These are phyloP conservation scores for Margaritifera margaritifera DNA, from an alignment of 2,888 invertebrate genomes.

Conservation along the genomic window DNA sequence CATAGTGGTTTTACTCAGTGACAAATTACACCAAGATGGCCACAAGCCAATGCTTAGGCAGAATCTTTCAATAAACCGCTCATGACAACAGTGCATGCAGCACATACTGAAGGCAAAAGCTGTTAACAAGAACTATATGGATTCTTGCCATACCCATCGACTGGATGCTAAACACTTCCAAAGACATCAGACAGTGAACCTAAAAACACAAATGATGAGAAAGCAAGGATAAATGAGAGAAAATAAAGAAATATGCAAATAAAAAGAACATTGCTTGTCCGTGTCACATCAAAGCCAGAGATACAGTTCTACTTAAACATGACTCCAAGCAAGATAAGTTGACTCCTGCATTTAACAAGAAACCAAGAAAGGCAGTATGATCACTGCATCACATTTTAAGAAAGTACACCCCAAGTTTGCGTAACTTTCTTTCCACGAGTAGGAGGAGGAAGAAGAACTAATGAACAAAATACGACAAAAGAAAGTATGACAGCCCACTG, in stretches of 20 bases:
- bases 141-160: slow-evolving; percentile 2
- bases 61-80: slow-evolving; percentile 22
- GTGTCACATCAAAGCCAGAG: slow-evolving; percentile 5
- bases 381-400: slow-evolving; percentile 18
- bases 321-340: slow-evolving; percentile 10
- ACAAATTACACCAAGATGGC: background rate
- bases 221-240: slow-evolving; percentile 8
- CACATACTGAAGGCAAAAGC: slow-evolving; percentile 14
- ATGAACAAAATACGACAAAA: slow-evolving; percentile 1
- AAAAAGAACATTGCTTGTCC: background rate
- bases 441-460: background rate
- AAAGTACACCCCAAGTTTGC: background rate
- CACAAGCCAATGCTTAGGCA: slow-evolving; percentile 7
- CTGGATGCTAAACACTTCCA: too few relatives aligned
- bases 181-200: too few relatives aligned
- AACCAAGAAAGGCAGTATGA: slow-evolving; percentile 14
- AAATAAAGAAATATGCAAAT: slow-evolving; percentile 6
- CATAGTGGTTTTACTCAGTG: too few relatives aligned
- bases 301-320: slow-evolving; percentile 10
- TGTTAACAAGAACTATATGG: slow-evolving; percentile 16
- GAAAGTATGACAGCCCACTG: background rate
- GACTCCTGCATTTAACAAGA: slow-evolving; percentile 2
- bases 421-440: background rate
- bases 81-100: slow-evolving; percentile 16
- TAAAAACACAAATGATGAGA: background rate